Percentiles rank a stretch among this genome's conserved stretches.
Evolutionary conservation across 2,888 invertebrate species (phyloP).

Genomic region (Prosapia bicincta): DNA sequence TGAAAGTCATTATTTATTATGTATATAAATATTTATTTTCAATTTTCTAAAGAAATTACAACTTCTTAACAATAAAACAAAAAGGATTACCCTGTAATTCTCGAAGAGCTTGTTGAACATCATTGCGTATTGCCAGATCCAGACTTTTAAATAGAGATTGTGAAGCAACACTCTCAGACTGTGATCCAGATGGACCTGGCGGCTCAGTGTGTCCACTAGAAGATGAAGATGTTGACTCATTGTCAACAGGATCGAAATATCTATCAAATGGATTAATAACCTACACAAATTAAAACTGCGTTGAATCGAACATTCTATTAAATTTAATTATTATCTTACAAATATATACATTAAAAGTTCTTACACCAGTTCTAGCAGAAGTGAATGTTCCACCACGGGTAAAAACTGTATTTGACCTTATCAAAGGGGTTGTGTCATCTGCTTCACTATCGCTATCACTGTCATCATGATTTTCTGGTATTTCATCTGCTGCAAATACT

Average conservation of each 20-base stretch:
- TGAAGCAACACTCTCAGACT: neutral
- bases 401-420: slow-evolving; percentile 26
- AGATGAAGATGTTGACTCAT: neutral
- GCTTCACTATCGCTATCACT: slow-evolving; percentile 59
- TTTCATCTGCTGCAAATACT: slow-evolving; percentile 81
- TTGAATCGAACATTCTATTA: too few relatives aligned
- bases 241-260: neutral
- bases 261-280: neutral
- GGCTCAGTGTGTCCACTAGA: neutral
- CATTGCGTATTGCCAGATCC: too few relatives aligned
- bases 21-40: too few relatives aligned
- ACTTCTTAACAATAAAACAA: too few relatives aligned
- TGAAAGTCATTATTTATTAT: too few relatives aligned
- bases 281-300: too few relatives aligned
- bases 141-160: too few relatives aligned
- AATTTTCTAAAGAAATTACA: too few relatives aligned
- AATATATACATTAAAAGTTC: too few relatives aligned
- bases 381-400: slow-evolving; percentile 30
- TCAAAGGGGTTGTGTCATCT: slow-evolving; percentile 60
- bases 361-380: neutral
- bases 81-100: too few relatives aligned
- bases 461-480: slow-evolving; percentile 42
- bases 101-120: too few relatives aligned
- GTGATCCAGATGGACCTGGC: neutral
- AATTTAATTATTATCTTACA: too few relatives aligned